These are phyloP conservation scores for Dendrophyllia cribrosa DNA, from an alignment of 64 coral and sea anemone genomes.

Conservation along the genomic window DNA sequence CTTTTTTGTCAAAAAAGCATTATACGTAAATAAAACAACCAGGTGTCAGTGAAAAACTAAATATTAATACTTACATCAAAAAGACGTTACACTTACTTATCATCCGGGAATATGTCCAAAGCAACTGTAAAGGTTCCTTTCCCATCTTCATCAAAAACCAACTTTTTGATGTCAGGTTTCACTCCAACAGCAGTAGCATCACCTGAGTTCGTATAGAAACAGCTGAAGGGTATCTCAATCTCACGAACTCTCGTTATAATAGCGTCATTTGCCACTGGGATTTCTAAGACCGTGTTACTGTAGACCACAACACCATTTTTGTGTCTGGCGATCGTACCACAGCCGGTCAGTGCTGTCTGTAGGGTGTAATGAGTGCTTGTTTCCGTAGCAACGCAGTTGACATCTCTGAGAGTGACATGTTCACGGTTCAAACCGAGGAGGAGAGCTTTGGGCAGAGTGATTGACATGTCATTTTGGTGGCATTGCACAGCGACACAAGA, in stretches of 20 bases:
- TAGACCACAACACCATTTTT: conserved; percentile 17
- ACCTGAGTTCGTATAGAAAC: conserved; percentile 13
- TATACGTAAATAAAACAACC: no score
- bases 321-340: conserved; percentile 37
- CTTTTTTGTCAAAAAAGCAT: no score
- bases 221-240: conserved; percentile 61
- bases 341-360: conserved; percentile 31
- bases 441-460: neutral
- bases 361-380: conserved; percentile 27
- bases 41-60: no score
- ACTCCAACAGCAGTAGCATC: neutral
- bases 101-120: neutral
- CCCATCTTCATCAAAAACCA: neutral
- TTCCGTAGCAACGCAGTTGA: conserved; percentile 12
- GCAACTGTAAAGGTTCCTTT: conserved; percentile 8
- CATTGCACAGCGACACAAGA: neutral
- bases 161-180: conserved; percentile 16
- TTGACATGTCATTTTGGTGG: conserved; percentile 1
- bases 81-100: neutral
- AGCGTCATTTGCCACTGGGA: neutral
- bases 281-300: conserved; percentile 56
- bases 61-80: no score
- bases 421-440: neutral
- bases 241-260: conserved; percentile 36
- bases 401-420: neutral